A percentile compares a stretch with the other conserved stretches of the same genome.
These are phyloP conservation scores for Eilema depressum DNA, from an alignment of 2,888 invertebrate genomes.

Conservation along the genomic window DNA sequence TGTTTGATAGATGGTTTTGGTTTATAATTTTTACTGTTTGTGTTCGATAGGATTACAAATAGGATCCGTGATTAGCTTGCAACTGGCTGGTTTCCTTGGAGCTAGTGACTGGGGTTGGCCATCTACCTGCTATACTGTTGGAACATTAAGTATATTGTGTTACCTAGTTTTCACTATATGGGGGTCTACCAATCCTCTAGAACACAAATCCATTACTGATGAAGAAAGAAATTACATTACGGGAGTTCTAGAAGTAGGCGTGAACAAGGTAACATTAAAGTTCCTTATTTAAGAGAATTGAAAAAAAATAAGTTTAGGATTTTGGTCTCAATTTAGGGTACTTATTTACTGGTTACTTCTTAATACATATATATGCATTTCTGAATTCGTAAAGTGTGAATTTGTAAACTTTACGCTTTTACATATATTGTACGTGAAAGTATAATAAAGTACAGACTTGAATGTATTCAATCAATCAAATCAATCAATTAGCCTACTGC, in stretches of 20 bases:
- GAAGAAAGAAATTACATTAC: slow-evolving; percentile 20
- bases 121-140: slow-evolving; percentile 88
- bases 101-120: slow-evolving; percentile 88
- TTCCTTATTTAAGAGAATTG: not conserved
- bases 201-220: slow-evolving; percentile 74
- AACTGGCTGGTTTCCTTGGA: slow-evolving; percentile 88
- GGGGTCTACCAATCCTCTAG: slow-evolving; percentile 80
- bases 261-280: not conserved
- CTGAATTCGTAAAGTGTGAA: no score
- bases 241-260: not conserved
- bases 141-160: slow-evolving; percentile 82
- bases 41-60: slow-evolving; percentile 85
- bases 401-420: no score
- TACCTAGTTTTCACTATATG: slow-evolving; percentile 74
- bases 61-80: slow-evolving; percentile 89
- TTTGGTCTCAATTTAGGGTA: no score
- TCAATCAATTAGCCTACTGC: no score
- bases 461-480: no score
- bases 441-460: no score
- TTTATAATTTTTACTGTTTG: slow-evolving; percentile 11
- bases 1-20: no score
- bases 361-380: no score
- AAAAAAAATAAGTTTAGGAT: no score
- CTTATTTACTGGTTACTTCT: no score
- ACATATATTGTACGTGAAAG: no score